A percentile compares a stretch with the other conserved stretches of the same genome.
phyloP scores from a whole-genome alignment of 2,113 vertebrate genomes.

The Narcine bancroftii region DNA sequence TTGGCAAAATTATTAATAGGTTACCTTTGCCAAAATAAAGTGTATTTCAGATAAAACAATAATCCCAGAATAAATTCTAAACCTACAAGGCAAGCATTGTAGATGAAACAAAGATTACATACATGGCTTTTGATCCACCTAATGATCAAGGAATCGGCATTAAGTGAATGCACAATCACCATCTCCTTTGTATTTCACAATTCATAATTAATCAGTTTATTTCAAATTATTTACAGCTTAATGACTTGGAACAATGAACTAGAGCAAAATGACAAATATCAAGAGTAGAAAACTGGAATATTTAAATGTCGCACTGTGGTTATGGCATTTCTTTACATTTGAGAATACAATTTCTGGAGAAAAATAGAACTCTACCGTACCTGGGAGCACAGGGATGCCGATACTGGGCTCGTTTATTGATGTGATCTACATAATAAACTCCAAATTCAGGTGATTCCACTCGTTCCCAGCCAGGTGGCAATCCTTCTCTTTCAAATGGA shows the following conservation, averaged over 20 bases:
- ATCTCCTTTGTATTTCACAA: neutral
- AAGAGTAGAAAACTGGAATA: neutral
- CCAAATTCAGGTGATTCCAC: slow-evolving; percentile 90
- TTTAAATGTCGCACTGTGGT: neutral
- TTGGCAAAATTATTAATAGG: neutral
- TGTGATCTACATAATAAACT: slow-evolving; percentile 92
- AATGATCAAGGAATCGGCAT: neutral
- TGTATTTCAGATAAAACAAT: neutral
- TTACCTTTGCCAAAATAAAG: neutral
- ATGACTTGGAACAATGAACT: too few species aligned
- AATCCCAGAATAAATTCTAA: neutral
- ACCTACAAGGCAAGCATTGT: neutral
- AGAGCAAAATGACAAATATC: neutral
- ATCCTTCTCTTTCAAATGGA: slow-evolving; percentile 86
- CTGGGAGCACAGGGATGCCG: slow-evolving; percentile 92
- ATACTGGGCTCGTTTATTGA: slow-evolving; percentile 91
- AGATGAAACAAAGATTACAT: neutral
- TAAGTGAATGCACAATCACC: neutral
- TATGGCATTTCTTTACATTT: neutral
- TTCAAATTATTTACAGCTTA: neutral
- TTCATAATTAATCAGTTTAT: slow-evolving; percentile 6
- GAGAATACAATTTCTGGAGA: neutral
- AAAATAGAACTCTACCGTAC: slow-evolving; percentile 49
- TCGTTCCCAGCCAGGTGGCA: slow-evolving; percentile 92
- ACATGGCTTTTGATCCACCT: neutral